Evolutionary conservation across 2,113 vertebrate species (phyloP).

Genomic region (Bubo blakistoni): DNA sequence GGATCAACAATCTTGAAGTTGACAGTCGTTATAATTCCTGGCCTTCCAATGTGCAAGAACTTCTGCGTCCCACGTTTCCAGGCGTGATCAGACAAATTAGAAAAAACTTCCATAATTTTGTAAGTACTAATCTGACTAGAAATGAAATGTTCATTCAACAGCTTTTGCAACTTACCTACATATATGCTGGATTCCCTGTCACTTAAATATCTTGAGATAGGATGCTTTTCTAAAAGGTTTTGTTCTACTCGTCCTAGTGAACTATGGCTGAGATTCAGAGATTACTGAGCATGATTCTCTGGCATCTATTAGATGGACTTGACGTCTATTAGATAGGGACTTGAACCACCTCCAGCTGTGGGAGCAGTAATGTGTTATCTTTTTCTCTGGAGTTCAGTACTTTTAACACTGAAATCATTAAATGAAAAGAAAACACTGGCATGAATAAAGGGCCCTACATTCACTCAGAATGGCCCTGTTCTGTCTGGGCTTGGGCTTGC

Average conservation of each 20-base stretch:
- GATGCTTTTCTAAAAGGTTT: neutral
- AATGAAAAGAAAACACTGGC: neutral
- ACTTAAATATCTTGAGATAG: neutral
- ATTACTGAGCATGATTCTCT: neutral
- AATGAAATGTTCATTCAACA: neutral
- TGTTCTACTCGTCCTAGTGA: neutral
- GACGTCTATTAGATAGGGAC: neutral
- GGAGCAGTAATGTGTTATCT: neutral
- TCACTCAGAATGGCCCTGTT: neutral
- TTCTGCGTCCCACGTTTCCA: constrained; percentile 94
- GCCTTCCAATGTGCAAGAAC: constrained; percentile 91
- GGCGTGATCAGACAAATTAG: constrained; percentile 97
- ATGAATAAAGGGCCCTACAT: neutral
- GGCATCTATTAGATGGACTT: neutral
- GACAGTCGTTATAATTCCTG: constrained; percentile 89
- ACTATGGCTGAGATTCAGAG: neutral
- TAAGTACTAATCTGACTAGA: constrained; percentile 57
- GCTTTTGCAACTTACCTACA: neutral
- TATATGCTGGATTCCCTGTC: neutral
- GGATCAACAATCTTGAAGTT: constrained; percentile 94
- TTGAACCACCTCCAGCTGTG: neutral
- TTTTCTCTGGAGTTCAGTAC: neutral
- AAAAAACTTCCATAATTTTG: constrained; percentile 97
- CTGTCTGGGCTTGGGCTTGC: neutral
- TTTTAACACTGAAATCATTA: neutral